These are phyloP conservation scores for Chascanopsetta lugubris DNA, from an alignment of 2,113 vertebrate species.

Conservation along the genomic window DNA sequence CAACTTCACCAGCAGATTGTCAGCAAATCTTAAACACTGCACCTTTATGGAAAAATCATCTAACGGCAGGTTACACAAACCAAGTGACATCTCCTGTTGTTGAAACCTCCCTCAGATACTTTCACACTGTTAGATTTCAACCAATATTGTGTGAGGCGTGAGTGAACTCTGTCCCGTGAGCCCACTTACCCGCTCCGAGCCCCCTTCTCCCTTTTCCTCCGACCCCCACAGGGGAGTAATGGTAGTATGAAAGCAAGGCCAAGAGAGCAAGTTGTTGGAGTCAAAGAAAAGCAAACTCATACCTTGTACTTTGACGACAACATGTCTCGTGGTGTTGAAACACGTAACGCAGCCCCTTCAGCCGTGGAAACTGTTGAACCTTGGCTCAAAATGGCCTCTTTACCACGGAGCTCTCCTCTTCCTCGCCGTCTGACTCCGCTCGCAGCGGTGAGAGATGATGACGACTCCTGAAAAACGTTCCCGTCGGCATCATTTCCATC, in stretches of 20 bases:
- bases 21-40: not conserved
- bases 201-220: constrained; percentile 6
- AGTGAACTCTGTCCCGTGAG: not conserved
- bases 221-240: constrained; percentile 23
- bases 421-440: constrained; percentile 5
- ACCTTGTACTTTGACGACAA: constrained; percentile 32
- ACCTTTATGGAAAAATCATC: not conserved
- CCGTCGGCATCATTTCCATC: not conserved
- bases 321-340: constrained; percentile 50
- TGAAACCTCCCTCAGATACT: not conserved
- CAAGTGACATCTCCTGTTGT: not conserved
- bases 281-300: constrained; percentile 44
- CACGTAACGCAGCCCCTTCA: constrained; percentile 16
- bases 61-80: constrained; percentile 15
- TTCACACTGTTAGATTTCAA: constrained; percentile 3
- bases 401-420: constrained; percentile 2
- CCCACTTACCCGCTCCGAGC: constrained; percentile 17
- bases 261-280: constrained; percentile 41
- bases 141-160: not conserved
- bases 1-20: too few relatives aligned
- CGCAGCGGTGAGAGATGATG: not conserved
- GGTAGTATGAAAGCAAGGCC: not conserved
- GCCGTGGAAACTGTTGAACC: constrained; percentile 12
- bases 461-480: not conserved
- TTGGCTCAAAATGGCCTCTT: constrained; percentile 23